A percentile compares a stretch with the other conserved stretches of the same genome.
phyloP scores from a whole-genome alignment of 2,113 vertebrate genomes.

The Rhinogobius similis region DNA sequence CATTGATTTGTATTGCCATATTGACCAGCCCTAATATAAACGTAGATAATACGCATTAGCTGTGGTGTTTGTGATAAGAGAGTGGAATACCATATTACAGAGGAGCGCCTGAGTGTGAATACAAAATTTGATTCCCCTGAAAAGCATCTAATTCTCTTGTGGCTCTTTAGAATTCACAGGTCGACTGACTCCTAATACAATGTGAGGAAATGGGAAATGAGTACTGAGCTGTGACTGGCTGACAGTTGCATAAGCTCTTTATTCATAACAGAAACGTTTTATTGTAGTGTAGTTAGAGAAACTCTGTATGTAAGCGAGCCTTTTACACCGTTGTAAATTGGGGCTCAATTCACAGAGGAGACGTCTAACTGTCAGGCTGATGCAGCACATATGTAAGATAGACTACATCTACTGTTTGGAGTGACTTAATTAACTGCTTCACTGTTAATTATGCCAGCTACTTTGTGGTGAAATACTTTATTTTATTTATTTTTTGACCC shows the following conservation, averaged over 20 bases:
- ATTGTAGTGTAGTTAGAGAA: no score
- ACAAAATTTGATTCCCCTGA: neutral
- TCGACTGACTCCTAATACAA: neutral
- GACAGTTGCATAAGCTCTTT: neutral
- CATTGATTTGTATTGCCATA: no score
- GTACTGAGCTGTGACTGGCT: neutral
- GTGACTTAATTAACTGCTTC: neutral
- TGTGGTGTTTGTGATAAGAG: neutral
- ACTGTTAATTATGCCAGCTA: neutral
- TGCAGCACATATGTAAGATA: no score
- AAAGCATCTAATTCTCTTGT: neutral
- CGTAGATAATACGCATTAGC: neutral
- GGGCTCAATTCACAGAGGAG: neutral
- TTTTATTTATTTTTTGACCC: neutral
- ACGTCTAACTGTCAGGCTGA: neutral
- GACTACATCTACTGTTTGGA: no score
- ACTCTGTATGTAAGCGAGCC: neutral
- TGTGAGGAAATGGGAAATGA: neutral
- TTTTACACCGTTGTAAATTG: conserved; percentile 4
- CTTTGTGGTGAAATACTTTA: neutral
- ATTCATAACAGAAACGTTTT: neutral
- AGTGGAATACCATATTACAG: neutral
- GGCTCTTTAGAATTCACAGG: neutral
- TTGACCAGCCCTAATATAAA: no score
- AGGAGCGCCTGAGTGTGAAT: neutral